phyloP scores from a whole-genome alignment of 2,113 vertebrate species.

The Mystacornis crossleyi region DNA sequence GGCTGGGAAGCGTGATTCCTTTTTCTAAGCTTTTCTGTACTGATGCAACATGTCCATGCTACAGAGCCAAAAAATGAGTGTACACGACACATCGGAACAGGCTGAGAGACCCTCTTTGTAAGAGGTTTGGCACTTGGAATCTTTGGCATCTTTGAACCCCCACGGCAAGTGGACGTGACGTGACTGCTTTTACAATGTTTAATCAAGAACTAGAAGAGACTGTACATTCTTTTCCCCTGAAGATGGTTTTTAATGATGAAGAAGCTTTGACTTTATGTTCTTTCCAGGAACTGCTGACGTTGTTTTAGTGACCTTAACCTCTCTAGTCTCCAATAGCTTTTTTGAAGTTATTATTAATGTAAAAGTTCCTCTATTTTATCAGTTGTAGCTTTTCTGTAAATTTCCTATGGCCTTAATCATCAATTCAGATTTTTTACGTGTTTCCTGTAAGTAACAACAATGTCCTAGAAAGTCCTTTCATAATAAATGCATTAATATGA shows the following conservation, averaged over 20 bases:
- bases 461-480: neutral
- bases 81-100: neutral
- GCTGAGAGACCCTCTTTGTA: neutral
- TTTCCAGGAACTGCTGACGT: neutral
- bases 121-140: neutral
- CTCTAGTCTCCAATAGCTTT: neutral
- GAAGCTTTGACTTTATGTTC: neutral
- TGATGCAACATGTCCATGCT: rapidly evolving
- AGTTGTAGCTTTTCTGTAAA: neutral
- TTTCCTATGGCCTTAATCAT: neutral
- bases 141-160: neutral
- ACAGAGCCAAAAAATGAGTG: neutral
- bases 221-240: neutral
- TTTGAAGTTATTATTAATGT: neutral
- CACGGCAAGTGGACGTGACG: neutral
- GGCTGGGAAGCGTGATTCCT: neutral
- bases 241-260: neutral
- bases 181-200: neutral
- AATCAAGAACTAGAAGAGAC: neutral
- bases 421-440: neutral
- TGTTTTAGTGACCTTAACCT: neutral
- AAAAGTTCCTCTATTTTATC: neutral
- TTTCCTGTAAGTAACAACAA: neutral
- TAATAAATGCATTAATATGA: neutral
- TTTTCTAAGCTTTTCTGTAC: neutral